Conservation (phyloP, 2,797 vertebrate genomes). For the Myotis pilosus region DNA sequence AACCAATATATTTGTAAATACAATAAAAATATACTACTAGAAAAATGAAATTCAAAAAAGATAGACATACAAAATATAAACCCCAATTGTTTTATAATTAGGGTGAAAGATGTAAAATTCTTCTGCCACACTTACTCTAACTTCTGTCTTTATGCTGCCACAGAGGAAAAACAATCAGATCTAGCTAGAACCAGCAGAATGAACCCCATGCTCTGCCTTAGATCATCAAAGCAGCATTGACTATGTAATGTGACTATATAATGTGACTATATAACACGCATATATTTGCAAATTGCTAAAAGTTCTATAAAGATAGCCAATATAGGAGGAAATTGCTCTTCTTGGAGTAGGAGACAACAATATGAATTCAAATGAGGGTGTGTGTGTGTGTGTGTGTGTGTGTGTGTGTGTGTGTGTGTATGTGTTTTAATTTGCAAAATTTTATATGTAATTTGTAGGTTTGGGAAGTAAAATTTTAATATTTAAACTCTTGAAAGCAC, state of each 20-base stretch:
- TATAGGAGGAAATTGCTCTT: neutral
- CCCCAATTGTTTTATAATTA: neutral
- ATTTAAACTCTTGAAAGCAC: neutral
- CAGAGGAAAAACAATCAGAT: neutral
- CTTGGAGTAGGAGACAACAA: neutral
- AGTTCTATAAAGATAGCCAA: neutral
- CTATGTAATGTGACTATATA: neutral
- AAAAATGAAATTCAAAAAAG: neutral
- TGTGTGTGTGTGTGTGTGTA: neutral
- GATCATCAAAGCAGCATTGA: neutral
- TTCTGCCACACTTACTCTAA: neutral
- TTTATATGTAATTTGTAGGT: neutral
- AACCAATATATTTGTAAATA: slow-evolving; percentile 5
- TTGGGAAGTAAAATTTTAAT: neutral
- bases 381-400: no score
- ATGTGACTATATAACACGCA: neutral
- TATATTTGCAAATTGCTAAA: neutral
- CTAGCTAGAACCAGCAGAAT: neutral
- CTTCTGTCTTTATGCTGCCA: neutral
- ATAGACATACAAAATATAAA: neutral
- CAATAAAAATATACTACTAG: neutral
- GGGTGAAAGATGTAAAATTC: neutral
- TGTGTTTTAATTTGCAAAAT: neutral
- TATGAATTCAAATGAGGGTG: neutral
- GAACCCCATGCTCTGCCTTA: neutral